These are phyloP conservation scores for Macropis europaea DNA, from an alignment of 2,888 invertebrate genomes.

Conservation along the genomic window DNA sequence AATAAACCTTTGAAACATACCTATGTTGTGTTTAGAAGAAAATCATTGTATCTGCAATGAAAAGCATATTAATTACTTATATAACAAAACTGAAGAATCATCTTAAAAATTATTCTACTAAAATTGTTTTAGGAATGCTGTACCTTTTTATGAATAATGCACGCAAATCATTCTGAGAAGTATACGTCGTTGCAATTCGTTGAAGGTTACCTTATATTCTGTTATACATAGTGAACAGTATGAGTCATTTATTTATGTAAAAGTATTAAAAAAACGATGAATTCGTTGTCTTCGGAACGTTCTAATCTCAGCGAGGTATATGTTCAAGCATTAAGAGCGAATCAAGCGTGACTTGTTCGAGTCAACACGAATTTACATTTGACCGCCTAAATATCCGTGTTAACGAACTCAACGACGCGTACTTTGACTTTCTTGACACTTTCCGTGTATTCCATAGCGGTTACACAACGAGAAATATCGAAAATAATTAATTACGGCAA, in stretches of 20 bases:
- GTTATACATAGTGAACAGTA: conserved; percentile 6
- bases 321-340: background rate
- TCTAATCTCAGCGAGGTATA: conserved; percentile 5
- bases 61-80: background rate
- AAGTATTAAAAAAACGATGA: background rate
- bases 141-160: background rate
- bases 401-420: conserved; percentile 24
- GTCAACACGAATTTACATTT: background rate
- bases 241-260: background rate
- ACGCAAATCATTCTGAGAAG: conserved; percentile 1
- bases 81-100: background rate
- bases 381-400: conserved; percentile 3
- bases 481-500: background rate
- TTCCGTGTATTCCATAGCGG: background rate
- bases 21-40: background rate
- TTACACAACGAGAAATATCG: background rate
- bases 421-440: conserved; percentile 23
- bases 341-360: background rate
- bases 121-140: background rate
- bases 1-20: conserved; percentile 11
- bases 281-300: conserved; percentile 32
- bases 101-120: background rate
- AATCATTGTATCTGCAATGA: background rate
- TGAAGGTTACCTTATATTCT: conserved; percentile 34
- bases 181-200: conserved; percentile 10